Evolutionary conservation across 2,888 invertebrate species (phyloP), one percentile per base, ranked within the genome.

Genomic region (Orthosia gothica): DNA sequence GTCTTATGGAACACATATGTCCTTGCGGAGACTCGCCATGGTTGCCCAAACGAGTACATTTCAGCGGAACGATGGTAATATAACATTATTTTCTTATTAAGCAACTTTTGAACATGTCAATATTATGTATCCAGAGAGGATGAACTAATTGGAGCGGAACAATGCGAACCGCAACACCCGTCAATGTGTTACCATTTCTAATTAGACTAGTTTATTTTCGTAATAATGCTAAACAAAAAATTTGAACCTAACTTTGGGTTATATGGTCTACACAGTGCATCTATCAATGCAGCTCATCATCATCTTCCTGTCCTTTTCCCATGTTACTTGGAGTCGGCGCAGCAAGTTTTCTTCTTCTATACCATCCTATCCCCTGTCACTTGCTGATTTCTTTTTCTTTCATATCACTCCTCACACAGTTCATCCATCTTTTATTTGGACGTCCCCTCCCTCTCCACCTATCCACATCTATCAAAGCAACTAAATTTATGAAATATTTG

Each of bases 1-100:
- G 99, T 0, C 96, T 99, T 16, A 99, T 99, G 99, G 99, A 99
- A 94, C 99, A 99, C 92, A 95, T 99, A 54, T 99, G 99, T 93
- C 98, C 98, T 18, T 99, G 99, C 94, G 97, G 97, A 23, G 92
- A 93, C 83, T 90, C 95, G n/a, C 94, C 96, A 69, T 98, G 98
- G 98, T 97, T 97, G 87, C 97, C 96, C 54, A 94, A 95, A 85
- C 96, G 97, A 86, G 96, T 97, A 73, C 98, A 98, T 89, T 99
- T 99, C 89, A 98, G 97, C 88, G 98, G 98, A 83, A 98, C 98
- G 69, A 91, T 98, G 89, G 98, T 98, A 96, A 92, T 12, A 95
- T 92, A 47, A 49, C 11, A 11, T 40, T 40, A 9, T 40, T 18
- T 32, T 54, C 16, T 50, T n/a, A 5, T 23, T 23, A 4, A 45